Conservation (phyloP, 1,140 invertebrate species). For the Leptestheria dahalacensis region DNA sequence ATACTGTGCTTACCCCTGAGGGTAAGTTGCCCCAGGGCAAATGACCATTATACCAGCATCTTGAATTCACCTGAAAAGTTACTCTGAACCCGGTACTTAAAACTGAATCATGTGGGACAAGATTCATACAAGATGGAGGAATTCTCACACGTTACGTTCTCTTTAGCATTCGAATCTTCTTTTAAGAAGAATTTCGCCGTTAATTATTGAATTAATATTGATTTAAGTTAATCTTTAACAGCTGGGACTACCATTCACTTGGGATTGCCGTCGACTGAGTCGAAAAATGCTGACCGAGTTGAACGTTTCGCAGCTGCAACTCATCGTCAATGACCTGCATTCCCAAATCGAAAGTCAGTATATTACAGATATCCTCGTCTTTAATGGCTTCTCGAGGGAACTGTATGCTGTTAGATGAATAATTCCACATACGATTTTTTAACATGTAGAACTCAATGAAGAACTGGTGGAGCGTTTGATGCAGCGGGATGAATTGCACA, state of each 20-base stretch:
- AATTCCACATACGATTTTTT: background rate
- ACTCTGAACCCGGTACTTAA: too few relatives aligned
- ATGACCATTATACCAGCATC: too few relatives aligned
- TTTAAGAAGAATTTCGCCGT: too few relatives aligned
- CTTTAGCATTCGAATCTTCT: too few relatives aligned
- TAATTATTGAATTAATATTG: background rate
- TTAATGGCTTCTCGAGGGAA: too few relatives aligned
- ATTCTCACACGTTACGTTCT: too few relatives aligned
- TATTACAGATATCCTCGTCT: background rate
- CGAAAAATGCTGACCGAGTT: constrained; percentile 72
- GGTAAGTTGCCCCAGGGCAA: too few relatives aligned
- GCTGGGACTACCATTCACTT: constrained; percentile 66
- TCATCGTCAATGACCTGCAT: constrained; percentile 85
- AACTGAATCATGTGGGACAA: too few relatives aligned
- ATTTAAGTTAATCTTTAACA: constrained; percentile 25
- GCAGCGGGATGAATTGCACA: constrained; percentile 81
- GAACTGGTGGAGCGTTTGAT: constrained; percentile 69
- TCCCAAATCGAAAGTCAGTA: constrained; percentile 67
- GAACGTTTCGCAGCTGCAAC: constrained; percentile 86
- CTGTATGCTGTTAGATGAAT: too few relatives aligned
- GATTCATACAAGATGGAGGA: too few relatives aligned
- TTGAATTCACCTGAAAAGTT: too few relatives aligned
- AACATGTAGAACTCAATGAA: constrained; percentile 54
- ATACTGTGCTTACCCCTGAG: too few relatives aligned
- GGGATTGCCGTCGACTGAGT: constrained; percentile 60